Conservation (phyloP, 1,140 invertebrate species). For the Apis laboriosa region DNA sequence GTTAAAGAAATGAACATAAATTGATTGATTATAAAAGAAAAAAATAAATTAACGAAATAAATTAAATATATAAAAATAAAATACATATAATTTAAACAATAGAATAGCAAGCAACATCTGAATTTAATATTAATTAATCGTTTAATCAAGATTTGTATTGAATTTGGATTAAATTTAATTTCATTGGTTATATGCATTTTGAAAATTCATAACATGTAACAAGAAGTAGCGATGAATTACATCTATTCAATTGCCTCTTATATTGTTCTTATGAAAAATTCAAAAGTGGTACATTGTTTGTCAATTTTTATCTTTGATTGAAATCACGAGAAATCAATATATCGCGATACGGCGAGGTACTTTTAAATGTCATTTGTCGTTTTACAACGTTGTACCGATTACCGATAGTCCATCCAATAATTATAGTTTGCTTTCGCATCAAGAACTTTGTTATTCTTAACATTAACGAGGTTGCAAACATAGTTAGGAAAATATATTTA, state of each 20-base stretch:
- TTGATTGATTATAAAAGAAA: no score
- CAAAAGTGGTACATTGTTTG: slow-evolving; percentile 43
- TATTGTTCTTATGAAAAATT: slow-evolving; percentile 27
- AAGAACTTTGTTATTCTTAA: not conserved
- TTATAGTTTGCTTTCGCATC: not conserved
- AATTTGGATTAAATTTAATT: no score
- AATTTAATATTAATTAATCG: no score
- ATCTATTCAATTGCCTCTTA: slow-evolving; percentile 29
- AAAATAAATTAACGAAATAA: no score
- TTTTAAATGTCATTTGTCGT: slow-evolving; percentile 34
- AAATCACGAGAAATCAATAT: not conserved
- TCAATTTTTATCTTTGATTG: slow-evolving; percentile 42
- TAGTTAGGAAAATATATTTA: not conserved
- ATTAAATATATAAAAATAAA: no score
- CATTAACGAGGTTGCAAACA: not conserved
- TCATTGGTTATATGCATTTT: no score
- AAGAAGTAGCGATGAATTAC: not conserved
- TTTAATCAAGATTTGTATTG: no score
- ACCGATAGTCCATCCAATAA: no score
- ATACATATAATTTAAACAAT: no score
- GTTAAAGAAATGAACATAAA: no score
- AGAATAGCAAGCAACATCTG: no score
- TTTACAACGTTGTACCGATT: not conserved
- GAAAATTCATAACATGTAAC: no score
- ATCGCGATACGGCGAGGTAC: not conserved